Conservation (phyloP, 2,888 invertebrate species). For the Rhynchonema sp. region DNA sequence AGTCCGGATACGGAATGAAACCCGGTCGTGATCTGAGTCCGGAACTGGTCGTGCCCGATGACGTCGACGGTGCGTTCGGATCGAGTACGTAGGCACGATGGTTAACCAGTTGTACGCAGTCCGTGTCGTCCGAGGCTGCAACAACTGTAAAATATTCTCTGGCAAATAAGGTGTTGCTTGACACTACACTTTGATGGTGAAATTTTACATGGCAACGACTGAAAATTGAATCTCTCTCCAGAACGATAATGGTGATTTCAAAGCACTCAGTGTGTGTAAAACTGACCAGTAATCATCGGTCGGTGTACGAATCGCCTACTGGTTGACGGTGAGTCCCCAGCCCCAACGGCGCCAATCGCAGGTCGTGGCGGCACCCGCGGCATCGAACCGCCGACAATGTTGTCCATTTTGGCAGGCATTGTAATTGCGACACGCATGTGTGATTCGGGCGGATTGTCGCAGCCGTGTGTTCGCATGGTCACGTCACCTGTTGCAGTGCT, state of each 20-base stretch:
- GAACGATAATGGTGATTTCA: no score
- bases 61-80: not conserved
- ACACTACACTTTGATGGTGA: no score
- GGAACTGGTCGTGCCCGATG: not conserved
- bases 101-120: no score
- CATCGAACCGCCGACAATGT: not conserved
- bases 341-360: not conserved
- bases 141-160: no score
- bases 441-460: not conserved
- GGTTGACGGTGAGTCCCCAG: not conserved
- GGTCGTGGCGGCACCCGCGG: not conserved
- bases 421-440: not conserved
- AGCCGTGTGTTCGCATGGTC: not conserved
- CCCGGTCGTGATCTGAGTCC: not conserved
- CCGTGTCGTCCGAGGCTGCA: no score
- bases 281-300: not conserved
- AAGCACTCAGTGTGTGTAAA: no score
- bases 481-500: not conserved
- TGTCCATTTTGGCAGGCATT: not conserved
- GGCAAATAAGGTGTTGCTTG: no score
- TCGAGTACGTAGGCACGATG: no score
- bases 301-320: not conserved
- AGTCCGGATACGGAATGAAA: not conserved
- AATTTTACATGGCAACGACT: no score
- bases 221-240: no score